Conservation (phyloP, 2,113 vertebrate genomes). For the Cavia porcellus region DNA sequence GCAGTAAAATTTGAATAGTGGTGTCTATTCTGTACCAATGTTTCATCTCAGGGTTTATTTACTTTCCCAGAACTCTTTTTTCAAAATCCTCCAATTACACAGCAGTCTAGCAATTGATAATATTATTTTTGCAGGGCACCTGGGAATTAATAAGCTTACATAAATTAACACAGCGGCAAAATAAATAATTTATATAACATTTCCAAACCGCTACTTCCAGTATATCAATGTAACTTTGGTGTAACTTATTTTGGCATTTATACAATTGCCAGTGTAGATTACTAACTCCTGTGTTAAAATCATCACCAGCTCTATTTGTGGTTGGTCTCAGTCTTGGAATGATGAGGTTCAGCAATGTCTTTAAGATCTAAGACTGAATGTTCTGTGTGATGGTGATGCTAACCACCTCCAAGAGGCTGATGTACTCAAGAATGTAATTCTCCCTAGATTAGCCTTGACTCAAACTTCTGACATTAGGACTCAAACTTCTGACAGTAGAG, state of each 20-base stretch:
- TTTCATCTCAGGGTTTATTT: constrained; percentile 41
- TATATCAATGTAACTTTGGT: background rate
- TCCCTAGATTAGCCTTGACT: background rate
- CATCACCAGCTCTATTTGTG: background rate
- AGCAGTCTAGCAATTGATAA: constrained; percentile 18
- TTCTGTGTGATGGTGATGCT: background rate
- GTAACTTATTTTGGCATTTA: background rate
- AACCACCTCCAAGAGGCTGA: background rate
- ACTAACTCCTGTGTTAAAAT: background rate
- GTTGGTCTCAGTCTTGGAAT: background rate
- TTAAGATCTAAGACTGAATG: background rate
- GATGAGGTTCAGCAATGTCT: background rate
- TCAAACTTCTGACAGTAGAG: rapidly evolving
- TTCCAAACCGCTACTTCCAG: background rate
- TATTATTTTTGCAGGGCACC: background rate
- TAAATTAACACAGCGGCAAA: constrained; percentile 50
- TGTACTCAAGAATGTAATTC: background rate
- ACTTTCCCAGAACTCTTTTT: constrained; percentile 30
- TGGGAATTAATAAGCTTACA: constrained; percentile 21
- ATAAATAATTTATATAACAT: constrained; percentile 24
- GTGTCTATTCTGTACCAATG: background rate
- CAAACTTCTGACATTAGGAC: rapidly evolving
- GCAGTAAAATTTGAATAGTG: constrained; percentile 57
- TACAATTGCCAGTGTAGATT: background rate
- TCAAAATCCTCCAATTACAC: constrained; percentile 43